Conservation (phyloP, 2,888 invertebrate species). For the Mylabris sibirica region DNA sequence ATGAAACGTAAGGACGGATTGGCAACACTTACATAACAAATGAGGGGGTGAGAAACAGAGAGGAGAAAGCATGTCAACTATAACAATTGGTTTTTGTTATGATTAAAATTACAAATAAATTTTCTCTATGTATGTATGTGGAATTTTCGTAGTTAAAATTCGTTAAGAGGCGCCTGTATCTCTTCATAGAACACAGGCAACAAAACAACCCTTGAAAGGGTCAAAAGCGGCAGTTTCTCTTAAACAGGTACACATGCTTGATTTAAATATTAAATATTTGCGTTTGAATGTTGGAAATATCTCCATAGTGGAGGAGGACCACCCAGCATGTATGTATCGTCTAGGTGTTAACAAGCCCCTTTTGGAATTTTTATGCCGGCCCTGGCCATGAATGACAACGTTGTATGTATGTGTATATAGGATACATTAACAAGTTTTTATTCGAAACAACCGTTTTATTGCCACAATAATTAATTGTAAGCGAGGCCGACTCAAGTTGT, state of each 20-base stretch:
- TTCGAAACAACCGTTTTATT: constrained; percentile 36
- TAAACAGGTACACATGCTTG: constrained; percentile 14
- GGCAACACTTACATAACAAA: constrained; percentile 43
- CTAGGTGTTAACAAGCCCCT: constrained; percentile 48
- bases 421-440: constrained; percentile 59
- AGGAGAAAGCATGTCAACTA: background rate
- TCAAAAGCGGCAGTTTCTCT: constrained; percentile 4
- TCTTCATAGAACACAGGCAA: background rate
- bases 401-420: constrained; percentile 42
- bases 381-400: constrained; percentile 51
- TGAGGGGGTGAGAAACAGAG: background rate
- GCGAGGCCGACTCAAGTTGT: background rate
- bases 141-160: background rate
- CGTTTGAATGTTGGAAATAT: constrained; percentile 14
- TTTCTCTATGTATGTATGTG: background rate
- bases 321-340: constrained; percentile 41
- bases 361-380: constrained; percentile 42
- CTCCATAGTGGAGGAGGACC: constrained; percentile 41
- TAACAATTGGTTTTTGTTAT: background rate
- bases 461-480: constrained; percentile 28
- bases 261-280: constrained; percentile 37
- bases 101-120: background rate
- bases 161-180: background rate
- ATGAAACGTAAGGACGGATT: constrained; percentile 47
- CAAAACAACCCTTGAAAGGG: constrained; percentile 3